Base-by-base conservation (phyloP, 2,113 vertebrate species). In the Euleptes europaea region DNA sequence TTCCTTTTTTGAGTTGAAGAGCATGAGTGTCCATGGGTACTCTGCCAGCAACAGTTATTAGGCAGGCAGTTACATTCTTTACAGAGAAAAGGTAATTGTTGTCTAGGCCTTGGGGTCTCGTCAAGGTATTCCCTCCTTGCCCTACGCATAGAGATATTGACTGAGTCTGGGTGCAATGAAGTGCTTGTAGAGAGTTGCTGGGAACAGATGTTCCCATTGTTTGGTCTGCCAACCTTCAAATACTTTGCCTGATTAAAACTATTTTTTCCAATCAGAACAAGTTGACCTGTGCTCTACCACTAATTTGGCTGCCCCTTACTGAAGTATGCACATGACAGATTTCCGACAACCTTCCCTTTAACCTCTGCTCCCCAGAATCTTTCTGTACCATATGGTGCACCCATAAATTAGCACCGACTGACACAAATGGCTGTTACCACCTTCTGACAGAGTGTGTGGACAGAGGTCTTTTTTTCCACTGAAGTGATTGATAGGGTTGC, bases 191-290 rank as follows among this genome's bases (percentile, higher is more conserved):
- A 38, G 21, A 70, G 66, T 28, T 23, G 44, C 21, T 82, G 67
- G 66, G 42, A 70, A 71, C 80, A 71, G n/a, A 82, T 70, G 79
- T 38, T 35, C 33, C n/a, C 19, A 38, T 51, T 38, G 79, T 35
- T 35, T 17, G 23, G 10, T 69, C 42, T 35, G 17, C 66, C 33
- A 70, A 35, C 42, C 19, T 70, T 81, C 47, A 38, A n/a, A 70
- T 81, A 81, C 79, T 81, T 49, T 51, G 44, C 21, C 21, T 54
- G 67, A 71, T 71, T 82, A 70, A 81, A 81, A 82, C 80, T 14
- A 35, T 54, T 26, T 63, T n/a, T 38, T 47, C 35, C 13, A 54
- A 54, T 67, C 47, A 33, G 63, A 47, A 33, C 60, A 66, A 23
- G 17, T 14, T 80, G 63, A 49, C 35, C n/a, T 80, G 42, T 80